These are phyloP conservation scores for Girardinichthys multiradiatus DNA, from an alignment of 2,113 vertebrate genomes.

Conservation along the genomic window DNA sequence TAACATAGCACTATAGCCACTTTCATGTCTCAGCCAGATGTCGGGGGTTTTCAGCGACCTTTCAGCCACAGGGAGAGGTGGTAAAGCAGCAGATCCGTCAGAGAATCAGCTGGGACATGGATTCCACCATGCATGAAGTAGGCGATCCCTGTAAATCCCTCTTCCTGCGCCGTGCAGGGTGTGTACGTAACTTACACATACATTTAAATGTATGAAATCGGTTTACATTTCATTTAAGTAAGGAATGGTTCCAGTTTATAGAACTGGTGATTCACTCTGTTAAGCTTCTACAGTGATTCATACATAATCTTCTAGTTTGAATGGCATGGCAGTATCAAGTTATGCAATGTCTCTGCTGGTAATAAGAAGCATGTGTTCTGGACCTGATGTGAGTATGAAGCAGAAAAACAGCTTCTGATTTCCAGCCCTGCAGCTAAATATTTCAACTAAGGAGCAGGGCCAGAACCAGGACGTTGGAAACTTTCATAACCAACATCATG, in stretches of 20 bases:
- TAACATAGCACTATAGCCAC: neutral
- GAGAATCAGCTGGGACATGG: neutral
- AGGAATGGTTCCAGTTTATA: neutral
- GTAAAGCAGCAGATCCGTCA: neutral
- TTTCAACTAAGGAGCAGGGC: neutral
- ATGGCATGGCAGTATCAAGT: conserved; percentile 15
- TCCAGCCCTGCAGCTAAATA: conserved; percentile 17
- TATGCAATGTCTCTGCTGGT: conserved; percentile 19
- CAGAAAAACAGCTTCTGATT: conserved; percentile 17
- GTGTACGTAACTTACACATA: neutral
- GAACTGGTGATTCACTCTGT: neutral
- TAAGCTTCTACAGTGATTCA: conserved; percentile 9
- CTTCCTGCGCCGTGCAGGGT: neutral
- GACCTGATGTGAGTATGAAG: conserved; percentile 10
- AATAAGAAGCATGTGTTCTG: conserved; percentile 37
- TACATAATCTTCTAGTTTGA: neutral
- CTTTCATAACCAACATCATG: neutral
- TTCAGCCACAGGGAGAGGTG: neutral
- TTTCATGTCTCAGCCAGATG: neutral
- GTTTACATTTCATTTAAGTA: neutral
- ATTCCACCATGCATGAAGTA: neutral
- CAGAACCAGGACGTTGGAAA: conserved; percentile 6
- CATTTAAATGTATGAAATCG: neutral
- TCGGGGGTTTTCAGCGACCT: neutral
- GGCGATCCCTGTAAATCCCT: neutral